Evolutionary conservation across 2,113 vertebrate genomes (phyloP), one percentile per base, ranked within the genome.

Genomic region (Channa argus): DNA sequence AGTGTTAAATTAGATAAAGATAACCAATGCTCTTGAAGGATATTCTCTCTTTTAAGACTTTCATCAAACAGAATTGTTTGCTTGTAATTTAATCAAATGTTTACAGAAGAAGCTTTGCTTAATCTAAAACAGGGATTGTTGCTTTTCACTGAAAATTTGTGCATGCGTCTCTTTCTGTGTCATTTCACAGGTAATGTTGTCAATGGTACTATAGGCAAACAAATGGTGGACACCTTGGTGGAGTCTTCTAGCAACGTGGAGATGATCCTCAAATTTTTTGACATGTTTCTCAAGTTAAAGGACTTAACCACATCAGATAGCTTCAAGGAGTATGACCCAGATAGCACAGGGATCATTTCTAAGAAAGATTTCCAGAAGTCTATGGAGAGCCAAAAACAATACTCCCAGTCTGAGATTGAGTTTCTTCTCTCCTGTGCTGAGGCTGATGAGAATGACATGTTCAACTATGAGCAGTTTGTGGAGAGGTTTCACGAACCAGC

Each of bases 181-280:
- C 44, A 6, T 7, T 46, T 69, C 50, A 59, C 91, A 99, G 98
- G 98, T 72, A 99, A 99, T 51, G 97, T 99, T 77, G 98, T 99
- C 84, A 98, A 99, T 73, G 98, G 98, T 64, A 99, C 98, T 13
- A 99, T 99, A 78, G 98, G 98, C 71, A 99, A 99, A 90, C 98
- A 99, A 90, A 99, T 99, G 98, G 98, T 99, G 79, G 98, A 99
- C 89, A 99, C 97, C 0, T 94, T 99, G 79, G 96, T 99, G 80
- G 98, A 99, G 58, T 99, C 98, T 43, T 99, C 97, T 33, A 97
- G 95, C 92, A 99, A 99, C 45, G 96, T 99, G 83, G 98, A 99
- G 93, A 98, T 99, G 97, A 99, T 99, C 88, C 93, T 99, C 52
- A 99, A 99, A 86, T 99, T 99, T 91, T 99, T 99, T 63, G 98